Base-by-base conservation (phyloP, 2,888 invertebrate genomes). In the Spatulosminthurus flaviceps region DNA sequence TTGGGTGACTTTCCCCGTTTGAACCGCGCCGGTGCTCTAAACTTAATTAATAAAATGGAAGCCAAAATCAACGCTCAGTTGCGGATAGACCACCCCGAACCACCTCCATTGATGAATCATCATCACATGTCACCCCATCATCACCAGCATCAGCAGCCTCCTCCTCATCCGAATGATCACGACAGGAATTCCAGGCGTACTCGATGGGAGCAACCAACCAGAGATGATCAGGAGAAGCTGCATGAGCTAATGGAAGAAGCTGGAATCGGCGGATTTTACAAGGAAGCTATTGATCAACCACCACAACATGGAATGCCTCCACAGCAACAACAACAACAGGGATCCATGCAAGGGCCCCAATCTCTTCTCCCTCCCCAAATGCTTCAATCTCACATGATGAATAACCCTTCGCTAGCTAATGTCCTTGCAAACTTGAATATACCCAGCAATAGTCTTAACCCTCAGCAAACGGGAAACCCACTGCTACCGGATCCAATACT, bases 1-100 rank as follows among this genome's bases (percentile, higher is more conserved):
- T 89, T 95, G 77, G 95, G 95, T n/a, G 94, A 94, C 87, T 95
- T 95, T 86, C 95, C 95, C 66, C 90, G 95, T 79, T 89, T 95
- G 82, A 93, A 92, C 85, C 90, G 94, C 80, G 94, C 95, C 86
- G 92, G 92, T 82, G 94, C 94, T 0, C 87, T 91, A n/a, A 86
- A 85, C 42, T 82, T 86, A 73, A 85, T 85, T 19, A 85, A 82
- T 42, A 82, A 51, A 77, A 84, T 80, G 85, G 83, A 42, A 80
- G 81, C 21, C 73, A 79, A 28, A 43, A 61, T 79, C 9, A 67
- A 51, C n/a, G 67, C 42, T 24, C 24, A 60, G 51, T 29, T 29
- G 7, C 51, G 70, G 67, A 41, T 60, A 26, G 34, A 76, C 21
- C 28, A 72, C 51, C 61, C 78, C 64, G 69, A 74, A 29, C 21